phyloP scores from a whole-genome alignment of 2,888 invertebrate species.

The Parelbella ahira region DNA sequence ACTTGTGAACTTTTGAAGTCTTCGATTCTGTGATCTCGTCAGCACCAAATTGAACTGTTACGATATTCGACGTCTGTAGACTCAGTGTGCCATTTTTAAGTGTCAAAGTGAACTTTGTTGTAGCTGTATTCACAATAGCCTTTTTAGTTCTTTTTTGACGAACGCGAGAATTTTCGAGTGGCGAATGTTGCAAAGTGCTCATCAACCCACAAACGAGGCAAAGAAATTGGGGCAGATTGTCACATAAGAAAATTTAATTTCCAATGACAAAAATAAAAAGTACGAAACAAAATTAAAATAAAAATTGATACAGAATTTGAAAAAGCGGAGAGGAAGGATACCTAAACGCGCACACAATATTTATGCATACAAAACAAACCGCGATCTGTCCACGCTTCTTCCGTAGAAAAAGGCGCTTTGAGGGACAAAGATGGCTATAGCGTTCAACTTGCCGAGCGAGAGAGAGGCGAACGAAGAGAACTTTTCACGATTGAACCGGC shows the following conservation, averaged over 20 bases:
- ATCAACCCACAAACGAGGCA: background rate
- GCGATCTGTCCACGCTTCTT: conserved; percentile 68
- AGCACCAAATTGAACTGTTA: conserved; percentile 58
- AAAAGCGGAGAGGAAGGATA: conserved; percentile 36
- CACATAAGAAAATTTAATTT: too few relatives aligned
- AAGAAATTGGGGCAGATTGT: too few relatives aligned
- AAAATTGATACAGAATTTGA: too few relatives aligned
- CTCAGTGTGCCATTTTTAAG: conserved; percentile 45
- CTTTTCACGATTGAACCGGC: conserved; percentile 79
- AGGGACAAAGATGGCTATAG: conserved; percentile 79
- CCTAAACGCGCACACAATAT: conserved; percentile 52
- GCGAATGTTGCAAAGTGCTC: conserved; percentile 10
- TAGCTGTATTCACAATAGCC: conserved; percentile 33
- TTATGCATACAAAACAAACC: conserved; percentile 73
- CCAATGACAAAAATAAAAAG: conserved; percentile 11
- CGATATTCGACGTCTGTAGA: conserved; percentile 33
- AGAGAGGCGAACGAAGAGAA: conserved; percentile 79
- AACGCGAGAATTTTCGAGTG: conserved; percentile 33
- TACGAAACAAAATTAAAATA: conserved; percentile 8
- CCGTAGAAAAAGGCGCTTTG: conserved; percentile 62
- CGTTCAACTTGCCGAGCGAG: conserved; percentile 79
- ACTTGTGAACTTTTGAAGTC: conserved; percentile 60
- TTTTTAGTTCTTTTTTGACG: conserved; percentile 32
- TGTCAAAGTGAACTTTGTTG: conserved; percentile 57
- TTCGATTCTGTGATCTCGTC: conserved; percentile 46